A percentile compares a stretch with the other conserved stretches of the same genome.
Conservation (phyloP, 2,113 vertebrate genomes). For the Gracilinanus agilis region DNA sequence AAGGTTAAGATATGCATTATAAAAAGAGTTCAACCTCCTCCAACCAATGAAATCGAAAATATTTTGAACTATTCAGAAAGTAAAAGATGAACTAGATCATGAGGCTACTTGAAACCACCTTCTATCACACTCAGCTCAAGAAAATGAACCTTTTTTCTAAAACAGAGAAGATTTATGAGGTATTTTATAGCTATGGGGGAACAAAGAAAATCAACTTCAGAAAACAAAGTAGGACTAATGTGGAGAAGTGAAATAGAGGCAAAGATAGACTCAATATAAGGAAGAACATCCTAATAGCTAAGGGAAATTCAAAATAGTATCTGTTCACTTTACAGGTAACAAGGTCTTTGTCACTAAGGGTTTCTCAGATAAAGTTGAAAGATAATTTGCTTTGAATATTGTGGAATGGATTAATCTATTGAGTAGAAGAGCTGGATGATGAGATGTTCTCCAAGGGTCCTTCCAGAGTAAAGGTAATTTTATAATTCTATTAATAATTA, state of each 20-base stretch:
- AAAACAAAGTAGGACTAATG: neutral
- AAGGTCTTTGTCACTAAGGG: no score
- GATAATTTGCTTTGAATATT: no score
- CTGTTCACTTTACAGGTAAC: no score
- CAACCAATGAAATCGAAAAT: neutral
- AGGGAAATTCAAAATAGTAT: neutral
- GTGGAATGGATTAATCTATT: neutral
- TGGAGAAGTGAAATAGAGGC: neutral
- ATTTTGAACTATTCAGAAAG: neutral
- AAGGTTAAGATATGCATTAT: neutral
- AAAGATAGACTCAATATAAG: neutral
- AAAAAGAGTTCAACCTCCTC: neutral
- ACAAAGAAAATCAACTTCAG: no score
- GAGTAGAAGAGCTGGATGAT: neutral
- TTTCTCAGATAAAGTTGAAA: no score
- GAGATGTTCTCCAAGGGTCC: neutral
- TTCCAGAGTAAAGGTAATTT: neutral
- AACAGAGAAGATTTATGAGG: neutral
- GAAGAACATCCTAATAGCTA: neutral
- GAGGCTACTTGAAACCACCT: neutral
- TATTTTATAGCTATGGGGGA: neutral
- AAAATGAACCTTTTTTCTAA: neutral
- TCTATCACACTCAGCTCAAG: neutral
- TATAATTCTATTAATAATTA: neutral
- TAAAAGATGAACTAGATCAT: neutral